phyloP scores from a whole-genome alignment of 2,888 invertebrate genomes.

The Arctia plantaginis region DNA sequence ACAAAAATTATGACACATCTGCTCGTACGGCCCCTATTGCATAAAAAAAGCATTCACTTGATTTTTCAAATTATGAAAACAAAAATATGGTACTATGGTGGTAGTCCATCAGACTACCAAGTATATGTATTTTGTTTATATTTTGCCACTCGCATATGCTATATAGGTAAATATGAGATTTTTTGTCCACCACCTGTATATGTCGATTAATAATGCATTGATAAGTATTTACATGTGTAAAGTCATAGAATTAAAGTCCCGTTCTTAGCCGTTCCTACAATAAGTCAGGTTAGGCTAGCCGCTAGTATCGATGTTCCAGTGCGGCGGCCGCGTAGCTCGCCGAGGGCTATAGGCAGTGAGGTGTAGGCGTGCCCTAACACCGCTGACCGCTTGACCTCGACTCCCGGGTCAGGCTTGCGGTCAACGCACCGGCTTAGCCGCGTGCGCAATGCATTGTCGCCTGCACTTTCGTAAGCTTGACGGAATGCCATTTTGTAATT shows the following conservation, averaged over 20 bases:
- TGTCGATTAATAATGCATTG: not conserved
- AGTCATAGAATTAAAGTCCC: constrained; percentile 48
- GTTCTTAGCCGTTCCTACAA: constrained; percentile 53
- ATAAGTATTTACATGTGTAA: constrained; percentile 31
- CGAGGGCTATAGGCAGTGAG: constrained; percentile 57
- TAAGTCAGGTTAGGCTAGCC: constrained; percentile 36
- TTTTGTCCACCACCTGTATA: not conserved
- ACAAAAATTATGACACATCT: too few relatives aligned
- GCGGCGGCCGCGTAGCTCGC: constrained; percentile 38
- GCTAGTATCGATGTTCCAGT: constrained; percentile 31
- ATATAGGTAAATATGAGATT: not conserved
- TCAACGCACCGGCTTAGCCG: constrained; percentile 71
- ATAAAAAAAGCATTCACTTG: too few relatives aligned
- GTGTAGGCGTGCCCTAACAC: constrained; percentile 69
- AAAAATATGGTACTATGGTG: too few relatives aligned
- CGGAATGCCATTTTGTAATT: constrained; percentile 61
- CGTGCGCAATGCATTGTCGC: constrained; percentile 68
- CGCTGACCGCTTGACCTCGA: constrained; percentile 82
- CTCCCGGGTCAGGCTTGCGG: constrained; percentile 70
- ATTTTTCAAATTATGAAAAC: too few relatives aligned
- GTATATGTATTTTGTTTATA: too few relatives aligned
- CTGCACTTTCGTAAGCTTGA: constrained; percentile 65
- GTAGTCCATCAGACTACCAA: too few relatives aligned
- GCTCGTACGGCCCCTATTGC: too few relatives aligned
- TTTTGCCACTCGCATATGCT: too few relatives aligned